Evolutionary conservation across 2,797 vertebrate genomes (phyloP), one percentile per base, ranked within the genome.

Genomic region (Cyprinodon diabolis): DNA sequence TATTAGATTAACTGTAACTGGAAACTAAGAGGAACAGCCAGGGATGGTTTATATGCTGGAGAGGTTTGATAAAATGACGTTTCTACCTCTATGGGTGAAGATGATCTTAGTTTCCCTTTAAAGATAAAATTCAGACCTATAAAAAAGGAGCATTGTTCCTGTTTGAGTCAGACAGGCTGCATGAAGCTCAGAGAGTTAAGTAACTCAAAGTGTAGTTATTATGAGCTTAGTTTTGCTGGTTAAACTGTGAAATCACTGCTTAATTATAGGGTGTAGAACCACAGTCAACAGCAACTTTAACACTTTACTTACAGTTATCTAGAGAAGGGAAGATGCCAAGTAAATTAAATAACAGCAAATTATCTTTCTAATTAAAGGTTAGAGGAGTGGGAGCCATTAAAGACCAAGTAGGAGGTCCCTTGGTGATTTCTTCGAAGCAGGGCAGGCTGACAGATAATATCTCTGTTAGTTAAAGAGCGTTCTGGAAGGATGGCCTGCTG

Each of bases 401-500:
- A 45, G 37, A 45, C 1, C 21, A 13, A 45, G 62, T 21, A 62
- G 74, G 52, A 15, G 40, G n/a, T 57, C 56, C 4, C 52, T 7
- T 49, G 45, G 40, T 21, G 17, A 57, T 4, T 51, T 71, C 55
- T 66, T 67, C 79, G 47, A 48, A 47, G 23, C 45, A 37, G 43
- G 0, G 17, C 63, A 35, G 66, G 40, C 52, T 68, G 66, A 4
- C 68, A 79, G 74, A 86, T 79, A 72, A 78, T 47, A 54, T 71
- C 55, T 76, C 76, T 87, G 25, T 66, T 72, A 75, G 80, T 69
- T 67, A 12, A 4, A 15, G 0, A 9, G 35, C 1, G 4, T 47
- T 74, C 60, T 4, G 80, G 76, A 82, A 88, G 84, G 70, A 80
- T 0, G 0, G 3, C 10, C 48, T 82, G 72, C 40, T 63, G 60